These are phyloP conservation scores for Heliconius sara DNA, from an alignment of 2,888 invertebrate species.

Conservation along the genomic window DNA sequence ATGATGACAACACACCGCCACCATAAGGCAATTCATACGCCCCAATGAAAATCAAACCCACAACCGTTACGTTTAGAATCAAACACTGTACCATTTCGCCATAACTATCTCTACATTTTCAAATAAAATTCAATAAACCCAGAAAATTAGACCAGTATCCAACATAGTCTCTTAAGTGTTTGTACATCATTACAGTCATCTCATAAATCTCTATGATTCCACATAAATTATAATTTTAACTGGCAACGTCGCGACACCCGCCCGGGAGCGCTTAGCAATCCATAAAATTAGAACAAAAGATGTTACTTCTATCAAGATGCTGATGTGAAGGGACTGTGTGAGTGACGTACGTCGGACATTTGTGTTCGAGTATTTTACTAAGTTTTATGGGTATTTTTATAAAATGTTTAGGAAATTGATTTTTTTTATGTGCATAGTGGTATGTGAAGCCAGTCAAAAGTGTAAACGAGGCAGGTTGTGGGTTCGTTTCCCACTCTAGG, in stretches of 20 bases:
- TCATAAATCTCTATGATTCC: conserved; percentile 70
- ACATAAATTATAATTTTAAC: conserved; percentile 77
- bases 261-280: conserved; percentile 64
- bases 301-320: conserved; percentile 51
- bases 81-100: too few relatives aligned
- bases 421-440: too few relatives aligned
- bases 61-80: too few relatives aligned
- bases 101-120: not conserved
- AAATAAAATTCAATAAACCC: not conserved
- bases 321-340: not conserved
- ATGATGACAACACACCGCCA: too few relatives aligned
- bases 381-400: not conserved
- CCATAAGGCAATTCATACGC: too few relatives aligned
- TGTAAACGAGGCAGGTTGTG: too few relatives aligned
- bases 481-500: too few relatives aligned
- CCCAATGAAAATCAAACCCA: too few relatives aligned
- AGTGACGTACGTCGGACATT: conserved; percentile 9
- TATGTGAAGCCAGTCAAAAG: too few relatives aligned
- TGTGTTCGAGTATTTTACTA: not conserved
- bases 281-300: conserved; percentile 74
- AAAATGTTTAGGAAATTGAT: not conserved
- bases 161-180: conserved; percentile 49
- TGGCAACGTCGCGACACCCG: conserved; percentile 54
- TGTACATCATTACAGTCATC: conserved; percentile 62
- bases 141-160: conserved; percentile 27